Percentiles rank a stretch among this genome's conserved stretches.
Conservation (phyloP, 2,888 invertebrate species). For the Melanargia galathea region DNA sequence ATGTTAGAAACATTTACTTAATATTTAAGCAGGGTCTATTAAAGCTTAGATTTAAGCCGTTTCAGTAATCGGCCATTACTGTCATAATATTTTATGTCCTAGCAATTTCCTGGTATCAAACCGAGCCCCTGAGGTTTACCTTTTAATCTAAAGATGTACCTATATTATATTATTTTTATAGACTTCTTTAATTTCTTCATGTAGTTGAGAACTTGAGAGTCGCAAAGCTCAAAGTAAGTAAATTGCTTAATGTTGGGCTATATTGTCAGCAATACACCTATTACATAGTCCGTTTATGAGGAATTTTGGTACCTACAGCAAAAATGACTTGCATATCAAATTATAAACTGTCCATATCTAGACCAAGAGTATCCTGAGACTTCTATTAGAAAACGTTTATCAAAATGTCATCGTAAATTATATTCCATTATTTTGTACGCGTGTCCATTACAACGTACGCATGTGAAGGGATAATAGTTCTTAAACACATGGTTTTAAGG, state of each 20-base stretch:
- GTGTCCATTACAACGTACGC: slow-evolving; percentile 23
- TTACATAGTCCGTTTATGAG: not conserved
- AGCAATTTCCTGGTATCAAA: no score
- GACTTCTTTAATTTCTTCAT: not conserved
- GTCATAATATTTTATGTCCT: no score
- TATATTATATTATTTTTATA: no score
- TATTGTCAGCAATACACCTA: no score
- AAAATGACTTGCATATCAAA: slow-evolving; percentile 7
- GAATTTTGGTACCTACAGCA: not conserved
- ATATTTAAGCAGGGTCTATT: no score
- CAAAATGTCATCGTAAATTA: slow-evolving; percentile 36
- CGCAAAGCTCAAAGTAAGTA: not conserved
- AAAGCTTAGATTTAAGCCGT: no score
- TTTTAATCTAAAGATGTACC: no score
- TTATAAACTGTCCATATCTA: slow-evolving; percentile 6
- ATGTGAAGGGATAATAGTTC: slow-evolving; percentile 30
- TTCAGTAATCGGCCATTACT: no score
- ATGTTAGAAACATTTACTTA: no score
- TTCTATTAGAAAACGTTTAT: slow-evolving; percentile 28
- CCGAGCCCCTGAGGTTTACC: no score
- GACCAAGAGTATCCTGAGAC: slow-evolving; percentile 6
- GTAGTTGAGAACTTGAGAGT: not conserved
- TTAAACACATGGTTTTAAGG: slow-evolving; percentile 36
- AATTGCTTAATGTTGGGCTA: not conserved
- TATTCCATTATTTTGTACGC: slow-evolving; percentile 23